A percentile compares a stretch with the other conserved stretches of the same genome.
Evolutionary conservation across 2,113 vertebrate species (phyloP).

Genomic region (Amazona guildingii): DNA sequence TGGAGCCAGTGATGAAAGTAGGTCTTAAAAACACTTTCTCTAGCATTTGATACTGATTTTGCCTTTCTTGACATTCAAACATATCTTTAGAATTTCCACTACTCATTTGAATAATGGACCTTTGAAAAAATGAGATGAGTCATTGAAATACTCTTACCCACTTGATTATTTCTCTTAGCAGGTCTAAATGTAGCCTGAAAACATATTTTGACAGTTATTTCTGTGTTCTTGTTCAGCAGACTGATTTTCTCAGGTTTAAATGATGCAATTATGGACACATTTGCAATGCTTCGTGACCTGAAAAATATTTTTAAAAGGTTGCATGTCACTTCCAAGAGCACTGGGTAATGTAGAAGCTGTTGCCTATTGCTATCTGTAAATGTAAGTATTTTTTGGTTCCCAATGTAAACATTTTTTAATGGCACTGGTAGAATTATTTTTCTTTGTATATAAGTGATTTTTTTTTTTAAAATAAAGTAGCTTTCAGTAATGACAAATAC

Average conservation of each 20-base stretch:
- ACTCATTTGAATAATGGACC: not conserved
- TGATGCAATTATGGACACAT: constrained; percentile 74
- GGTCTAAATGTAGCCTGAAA: constrained; percentile 85
- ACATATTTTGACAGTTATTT: constrained; percentile 81
- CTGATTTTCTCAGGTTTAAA: constrained; percentile 88
- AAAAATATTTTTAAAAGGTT: constrained; percentile 50
- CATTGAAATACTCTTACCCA: constrained; percentile 77
- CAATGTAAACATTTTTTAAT: not conserved
- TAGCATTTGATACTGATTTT: not conserved
- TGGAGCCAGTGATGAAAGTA: not conserved
- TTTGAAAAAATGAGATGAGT: not conserved
- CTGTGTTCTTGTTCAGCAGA: constrained; percentile 82
- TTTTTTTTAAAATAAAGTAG: not conserved
- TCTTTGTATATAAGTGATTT: not conserved
- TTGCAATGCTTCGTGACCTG: constrained; percentile 87
- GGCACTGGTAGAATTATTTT: not conserved
- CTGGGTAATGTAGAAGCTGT: not conserved
- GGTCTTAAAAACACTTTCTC: not conserved
- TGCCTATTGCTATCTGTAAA: not conserved
- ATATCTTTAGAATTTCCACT: not conserved
- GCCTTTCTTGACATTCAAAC: not conserved
- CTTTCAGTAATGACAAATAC: not conserved
- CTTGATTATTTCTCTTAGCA: constrained; percentile 68
- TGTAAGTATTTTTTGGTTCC: not conserved
- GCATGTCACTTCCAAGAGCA: not conserved